Base-by-base conservation (phyloP, 2,888 invertebrate genomes). In the Carterocephalus palaemon region DNA sequence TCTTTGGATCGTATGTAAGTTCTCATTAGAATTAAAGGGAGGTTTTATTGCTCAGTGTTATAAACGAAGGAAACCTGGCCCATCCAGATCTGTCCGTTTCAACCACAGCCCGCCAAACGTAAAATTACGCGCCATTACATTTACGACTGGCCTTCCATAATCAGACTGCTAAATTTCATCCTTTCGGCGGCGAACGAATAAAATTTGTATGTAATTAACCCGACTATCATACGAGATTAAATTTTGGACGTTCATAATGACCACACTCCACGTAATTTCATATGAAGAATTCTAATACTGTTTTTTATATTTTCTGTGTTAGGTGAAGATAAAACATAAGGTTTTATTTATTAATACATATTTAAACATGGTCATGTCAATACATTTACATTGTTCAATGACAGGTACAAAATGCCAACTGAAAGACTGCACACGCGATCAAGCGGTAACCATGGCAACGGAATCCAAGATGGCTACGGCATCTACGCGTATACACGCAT, bases 381-480 rank as follows among this genome's bases (percentile, higher is more conserved):
- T n/a, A n/a, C n/a, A n/a, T n/a, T n/a, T n/a, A n/a, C n/a, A n/a
- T n/a, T n/a, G n/a, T n/a, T n/a, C 26, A 43, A 28, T 43, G 43
- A 43, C 29, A 29, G 34, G 20, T 20, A 29, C 43, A 36, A 43
- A 45, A 45, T 36, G 29, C 37, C 31, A 23, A 45, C 37, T 45
- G 29, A 34, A 46, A 48, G 26, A 49, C 45, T 47, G 65, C 71
- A 67, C 74, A 67, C 62, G 70, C 68, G 61, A 64, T 56, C 60
- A 67, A 64, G 67, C 67, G 62, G 75, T 79, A 73, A 70, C 77
- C 68, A 77, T 70, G 64, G 68, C 64, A 64, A 79, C 71, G 65
- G 71, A 75, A 77, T 80, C 64, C 77, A 82, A 81, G 46, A 82
- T 81, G 82, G 81, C 80, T 53, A 70, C 54, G n/a, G 51, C 47